These are phyloP conservation scores for Theocolax elegans DNA, from an alignment of 1,140 invertebrate genomes.

Conservation along the genomic window DNA sequence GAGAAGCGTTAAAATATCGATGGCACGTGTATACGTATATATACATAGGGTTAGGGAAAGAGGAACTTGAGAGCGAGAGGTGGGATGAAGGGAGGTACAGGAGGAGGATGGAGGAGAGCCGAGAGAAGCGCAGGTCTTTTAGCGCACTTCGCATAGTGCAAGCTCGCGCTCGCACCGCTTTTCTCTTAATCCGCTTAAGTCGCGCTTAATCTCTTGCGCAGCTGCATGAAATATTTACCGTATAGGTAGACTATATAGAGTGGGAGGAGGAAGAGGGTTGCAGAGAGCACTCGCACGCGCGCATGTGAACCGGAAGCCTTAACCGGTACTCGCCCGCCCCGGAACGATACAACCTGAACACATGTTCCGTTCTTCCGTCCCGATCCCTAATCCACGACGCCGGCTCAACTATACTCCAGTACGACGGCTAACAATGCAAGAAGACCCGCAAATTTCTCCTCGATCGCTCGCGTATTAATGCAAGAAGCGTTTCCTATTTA, in stretches of 20 bases:
- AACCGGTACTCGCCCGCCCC: constrained; percentile 48
- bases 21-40: too few species aligned
- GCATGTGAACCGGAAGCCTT: constrained; percentile 56
- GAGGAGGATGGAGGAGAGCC: background rate
- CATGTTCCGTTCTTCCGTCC: constrained; percentile 62
- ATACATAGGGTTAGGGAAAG: too few species aligned
- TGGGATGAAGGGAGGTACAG: background rate
- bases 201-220: constrained; percentile 63
- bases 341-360: constrained; percentile 62
- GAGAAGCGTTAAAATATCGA: constrained; percentile 31
- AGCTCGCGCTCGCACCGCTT: constrained; percentile 32
- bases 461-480: too few species aligned
- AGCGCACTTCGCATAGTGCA: constrained; percentile 5
- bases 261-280: background rate
- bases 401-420: too few species aligned
- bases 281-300: constrained; percentile 3
- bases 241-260: constrained; percentile 41
- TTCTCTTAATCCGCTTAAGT: constrained; percentile 63
- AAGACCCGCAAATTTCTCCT: too few species aligned
- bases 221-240: constrained; percentile 67
- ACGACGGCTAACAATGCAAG: too few species aligned
- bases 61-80: too few species aligned
- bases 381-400: too few species aligned
- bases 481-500: too few species aligned
- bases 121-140: background rate